Conservation (phyloP, 2,888 invertebrate genomes). For the Crematogaster levior region DNA sequence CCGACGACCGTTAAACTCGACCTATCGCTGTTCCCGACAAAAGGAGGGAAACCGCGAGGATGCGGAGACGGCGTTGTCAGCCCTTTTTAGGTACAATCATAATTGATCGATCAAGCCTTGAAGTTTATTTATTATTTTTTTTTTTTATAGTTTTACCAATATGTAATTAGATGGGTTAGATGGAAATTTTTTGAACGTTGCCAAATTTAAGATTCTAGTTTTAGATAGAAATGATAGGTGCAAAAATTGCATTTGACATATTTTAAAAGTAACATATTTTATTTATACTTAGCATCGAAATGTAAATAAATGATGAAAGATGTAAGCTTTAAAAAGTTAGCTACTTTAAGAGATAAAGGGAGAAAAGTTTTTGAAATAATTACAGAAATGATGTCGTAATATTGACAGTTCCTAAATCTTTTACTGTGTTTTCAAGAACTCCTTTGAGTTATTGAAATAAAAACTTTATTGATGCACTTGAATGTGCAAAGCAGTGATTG, state of each 20-base stretch:
- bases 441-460: not conserved
- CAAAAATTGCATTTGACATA: no score
- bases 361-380: not conserved
- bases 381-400: not conserved
- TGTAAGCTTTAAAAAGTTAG: no score
- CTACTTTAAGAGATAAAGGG: no score
- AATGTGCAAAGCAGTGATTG: not conserved
- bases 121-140: no score
- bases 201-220: no score
- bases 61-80: not conserved
- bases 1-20: constrained; percentile 66
- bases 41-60: constrained; percentile 14
- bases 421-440: not conserved
- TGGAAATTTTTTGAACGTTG: no score
- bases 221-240: no score
- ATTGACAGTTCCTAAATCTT: not conserved
- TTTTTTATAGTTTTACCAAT: not conserved
- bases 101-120: not conserved
- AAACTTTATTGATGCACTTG: not conserved
- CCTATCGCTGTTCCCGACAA: constrained; percentile 50
- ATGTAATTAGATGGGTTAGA: not conserved
- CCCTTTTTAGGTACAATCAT: not conserved
- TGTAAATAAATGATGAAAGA: no score
- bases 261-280: no score
- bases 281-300: no score